These are phyloP conservation scores for Noctuana brunneofusca DNA, from an alignment of 2,888 invertebrate genomes.

Conservation along the genomic window DNA sequence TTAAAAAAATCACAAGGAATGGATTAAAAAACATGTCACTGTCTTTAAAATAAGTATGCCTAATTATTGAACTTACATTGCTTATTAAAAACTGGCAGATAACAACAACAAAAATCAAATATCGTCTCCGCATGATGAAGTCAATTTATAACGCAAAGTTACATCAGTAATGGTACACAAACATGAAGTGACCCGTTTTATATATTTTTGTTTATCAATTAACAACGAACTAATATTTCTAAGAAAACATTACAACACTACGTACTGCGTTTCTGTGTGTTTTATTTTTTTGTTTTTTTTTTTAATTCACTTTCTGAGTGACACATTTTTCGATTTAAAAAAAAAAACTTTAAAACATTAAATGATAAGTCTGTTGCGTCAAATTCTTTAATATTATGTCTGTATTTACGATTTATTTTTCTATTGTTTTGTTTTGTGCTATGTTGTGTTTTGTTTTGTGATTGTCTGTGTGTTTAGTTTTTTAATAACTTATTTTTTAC, in stretches of 20 bases:
- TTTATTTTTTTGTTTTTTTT: background rate
- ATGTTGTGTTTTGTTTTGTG: too few species aligned
- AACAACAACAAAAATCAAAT: background rate
- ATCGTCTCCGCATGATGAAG: constrained; percentile 12
- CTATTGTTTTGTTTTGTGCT: too few species aligned
- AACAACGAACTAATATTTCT: constrained; percentile 4
- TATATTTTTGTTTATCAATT: constrained; percentile 29
- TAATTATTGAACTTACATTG: constrained; percentile 20
- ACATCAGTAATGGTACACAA: constrained; percentile 3
- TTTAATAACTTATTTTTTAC: too few species aligned
- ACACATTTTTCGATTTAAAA: too few species aligned
- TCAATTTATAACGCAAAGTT: constrained; percentile 1
- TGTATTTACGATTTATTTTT: too few species aligned
- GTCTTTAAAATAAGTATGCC: too few species aligned
- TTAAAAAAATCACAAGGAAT: too few species aligned
- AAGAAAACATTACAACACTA: background rate
- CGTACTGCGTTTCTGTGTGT: background rate
- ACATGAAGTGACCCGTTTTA: constrained; percentile 19
- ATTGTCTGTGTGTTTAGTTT: too few species aligned
- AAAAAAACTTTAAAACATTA: too few species aligned
- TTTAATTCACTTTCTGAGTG: background rate
- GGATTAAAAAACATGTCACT: too few species aligned
- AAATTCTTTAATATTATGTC: too few species aligned
- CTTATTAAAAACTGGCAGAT: background rate
- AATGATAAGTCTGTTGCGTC: too few species aligned